These are phyloP conservation scores for Rhimphoctona megacephalus DNA, from an alignment of 2,888 invertebrate genomes.

Conservation along the genomic window DNA sequence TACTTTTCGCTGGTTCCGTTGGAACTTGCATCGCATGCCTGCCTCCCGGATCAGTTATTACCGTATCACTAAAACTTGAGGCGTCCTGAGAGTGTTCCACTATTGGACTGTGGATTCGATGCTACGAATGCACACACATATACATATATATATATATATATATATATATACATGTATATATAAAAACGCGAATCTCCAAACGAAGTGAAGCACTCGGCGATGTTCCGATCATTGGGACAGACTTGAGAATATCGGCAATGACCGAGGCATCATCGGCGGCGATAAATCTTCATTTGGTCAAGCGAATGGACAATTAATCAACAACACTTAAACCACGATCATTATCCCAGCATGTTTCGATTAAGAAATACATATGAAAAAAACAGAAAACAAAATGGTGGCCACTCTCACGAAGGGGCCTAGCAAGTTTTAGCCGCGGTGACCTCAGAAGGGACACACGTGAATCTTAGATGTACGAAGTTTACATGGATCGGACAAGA, in stretches of 20 bases:
- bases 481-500: slow-evolving; percentile 73
- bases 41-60: slow-evolving; percentile 62
- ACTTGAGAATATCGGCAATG: slow-evolving; percentile 17
- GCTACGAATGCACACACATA: not conserved
- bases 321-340: not conserved
- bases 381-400: not conserved
- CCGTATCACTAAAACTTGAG: slow-evolving; percentile 26
- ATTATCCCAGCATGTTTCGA: slow-evolving; percentile 20
- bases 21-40: slow-evolving; percentile 64
- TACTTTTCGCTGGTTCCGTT: slow-evolving; percentile 45
- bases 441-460: slow-evolving; percentile 33
- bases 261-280: slow-evolving; percentile 38
- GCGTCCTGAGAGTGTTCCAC: slow-evolving; percentile 39
- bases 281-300: slow-evolving; percentile 27
- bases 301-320: slow-evolving; percentile 3
- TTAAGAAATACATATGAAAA: not conserved
- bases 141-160: no score
- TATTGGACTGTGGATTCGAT: not conserved
- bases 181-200: slow-evolving; percentile 11
- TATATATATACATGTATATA: not conserved
- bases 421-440: slow-evolving; percentile 21
- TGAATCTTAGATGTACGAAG: slow-evolving; percentile 61
- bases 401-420: slow-evolving; percentile 43
- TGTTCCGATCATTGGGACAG: slow-evolving; percentile 31
- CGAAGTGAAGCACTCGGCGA: slow-evolving; percentile 22